Evolutionary conservation across 1,140 invertebrate species (phyloP).

Genomic region (Metopolophium dirhodum): DNA sequence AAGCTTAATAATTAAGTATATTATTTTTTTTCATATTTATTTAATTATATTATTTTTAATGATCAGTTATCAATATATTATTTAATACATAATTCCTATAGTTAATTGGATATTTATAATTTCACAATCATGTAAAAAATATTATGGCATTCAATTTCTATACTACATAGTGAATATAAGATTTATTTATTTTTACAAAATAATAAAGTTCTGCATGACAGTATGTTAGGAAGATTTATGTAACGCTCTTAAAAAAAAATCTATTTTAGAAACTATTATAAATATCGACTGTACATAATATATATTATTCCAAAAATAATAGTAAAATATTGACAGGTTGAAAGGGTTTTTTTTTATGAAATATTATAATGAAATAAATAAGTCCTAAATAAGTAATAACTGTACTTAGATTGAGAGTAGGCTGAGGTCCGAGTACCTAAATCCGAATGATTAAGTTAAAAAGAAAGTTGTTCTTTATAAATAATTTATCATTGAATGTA

Average conservation of each 20-base stretch:
- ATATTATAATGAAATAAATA: background rate
- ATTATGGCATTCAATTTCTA: background rate
- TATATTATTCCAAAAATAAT: background rate
- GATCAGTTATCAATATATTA: background rate
- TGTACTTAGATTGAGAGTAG: background rate
- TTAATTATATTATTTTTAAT: background rate
- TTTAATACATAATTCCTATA: background rate
- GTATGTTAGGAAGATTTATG: background rate
- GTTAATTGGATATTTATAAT: background rate
- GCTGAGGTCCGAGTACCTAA: too few relatives aligned
- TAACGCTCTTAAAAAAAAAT: background rate
- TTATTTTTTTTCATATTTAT: background rate
- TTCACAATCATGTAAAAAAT: background rate
- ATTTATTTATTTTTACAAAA: background rate
- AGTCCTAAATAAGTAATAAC: background rate
- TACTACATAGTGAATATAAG: background rate
- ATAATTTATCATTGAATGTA: background rate
- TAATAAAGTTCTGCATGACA: background rate
- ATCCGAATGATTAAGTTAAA: background rate
- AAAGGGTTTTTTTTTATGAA: background rate
- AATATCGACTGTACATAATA: background rate
- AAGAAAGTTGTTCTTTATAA: background rate
- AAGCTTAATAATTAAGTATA: too few relatives aligned
- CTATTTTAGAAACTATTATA: background rate
- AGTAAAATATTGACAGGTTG: background rate